Percentiles rank a stretch among this genome's conserved stretches.
These are phyloP conservation scores for Lypha dubia DNA, from an alignment of 2,888 invertebrate genomes.

Conservation along the genomic window DNA sequence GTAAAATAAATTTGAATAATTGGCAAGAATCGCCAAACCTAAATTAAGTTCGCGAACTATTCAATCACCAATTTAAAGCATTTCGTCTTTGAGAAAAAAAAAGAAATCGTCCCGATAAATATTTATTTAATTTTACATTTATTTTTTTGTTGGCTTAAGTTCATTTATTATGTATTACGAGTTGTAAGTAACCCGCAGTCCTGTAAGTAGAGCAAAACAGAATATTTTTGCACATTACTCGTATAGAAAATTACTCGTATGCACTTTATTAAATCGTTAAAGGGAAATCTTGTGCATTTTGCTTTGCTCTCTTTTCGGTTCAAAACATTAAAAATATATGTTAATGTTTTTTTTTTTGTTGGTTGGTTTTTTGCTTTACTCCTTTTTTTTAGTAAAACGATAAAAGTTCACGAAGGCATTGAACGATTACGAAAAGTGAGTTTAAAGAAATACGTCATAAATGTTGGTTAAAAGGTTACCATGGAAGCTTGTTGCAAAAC, in stretches of 20 bases:
- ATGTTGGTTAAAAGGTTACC: conserved; percentile 59
- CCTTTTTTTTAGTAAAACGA: neutral
- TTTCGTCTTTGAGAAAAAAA: too few relatives aligned
- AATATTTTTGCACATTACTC: conserved; percentile 6
- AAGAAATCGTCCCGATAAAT: too few relatives aligned
- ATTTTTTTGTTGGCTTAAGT: neutral
- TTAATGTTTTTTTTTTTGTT: too few relatives aligned
- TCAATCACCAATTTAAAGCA: too few relatives aligned
- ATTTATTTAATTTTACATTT: too few relatives aligned
- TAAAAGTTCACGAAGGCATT: conserved; percentile 20
- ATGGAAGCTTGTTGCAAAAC: conserved; percentile 70
- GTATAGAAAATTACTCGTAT: neutral
- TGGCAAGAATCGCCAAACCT: neutral
- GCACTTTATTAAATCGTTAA: neutral
- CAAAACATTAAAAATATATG: neutral
- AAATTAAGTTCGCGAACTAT: too few relatives aligned
- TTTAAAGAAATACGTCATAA: conserved; percentile 55
- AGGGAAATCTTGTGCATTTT: neutral
- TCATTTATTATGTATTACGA: conserved; percentile 41
- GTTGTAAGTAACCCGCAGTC: conserved; percentile 42
- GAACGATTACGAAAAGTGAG: conserved; percentile 34
- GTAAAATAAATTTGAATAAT: too few relatives aligned
- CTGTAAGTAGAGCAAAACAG: conserved; percentile 41
- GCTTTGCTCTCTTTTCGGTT: conserved; percentile 33
- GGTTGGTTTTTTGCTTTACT: too few relatives aligned